Conservation (phyloP, 92 coral and sea anemone species). For the Diadumene lineata region DNA sequence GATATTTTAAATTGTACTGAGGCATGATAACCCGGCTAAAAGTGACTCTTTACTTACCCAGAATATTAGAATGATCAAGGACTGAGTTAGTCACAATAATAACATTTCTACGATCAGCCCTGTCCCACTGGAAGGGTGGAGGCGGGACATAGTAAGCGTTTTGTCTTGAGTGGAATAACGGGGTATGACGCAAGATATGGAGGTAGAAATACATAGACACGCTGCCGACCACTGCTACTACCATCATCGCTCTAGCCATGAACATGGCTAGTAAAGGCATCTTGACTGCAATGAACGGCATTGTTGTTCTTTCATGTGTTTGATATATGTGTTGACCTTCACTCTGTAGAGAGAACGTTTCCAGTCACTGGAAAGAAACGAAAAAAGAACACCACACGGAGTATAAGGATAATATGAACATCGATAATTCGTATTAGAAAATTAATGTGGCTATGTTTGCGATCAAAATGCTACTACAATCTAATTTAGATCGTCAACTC, state of each 20-base stretch:
- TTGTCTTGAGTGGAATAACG: neutral
- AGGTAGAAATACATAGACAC: constrained; percentile 34
- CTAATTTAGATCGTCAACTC: no score
- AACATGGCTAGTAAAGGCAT: constrained; percentile 40
- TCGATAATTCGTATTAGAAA: no score
- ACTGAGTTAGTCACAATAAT: constrained; percentile 27
- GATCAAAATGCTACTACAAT: no score
- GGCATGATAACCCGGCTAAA: no score
- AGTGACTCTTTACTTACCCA: constrained; percentile 33
- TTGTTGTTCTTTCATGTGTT: neutral
- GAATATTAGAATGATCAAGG: neutral
- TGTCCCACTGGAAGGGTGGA: constrained; percentile 38
- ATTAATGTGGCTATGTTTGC: no score
- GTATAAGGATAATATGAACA: no score
- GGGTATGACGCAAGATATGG: constrained; percentile 17
- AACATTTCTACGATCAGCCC: constrained; percentile 34
- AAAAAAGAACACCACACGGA: no score
- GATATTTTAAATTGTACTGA: no score
- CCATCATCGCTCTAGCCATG: constrained; percentile 38
- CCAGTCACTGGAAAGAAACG: neutral
- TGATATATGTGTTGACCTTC: no score
- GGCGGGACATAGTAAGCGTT: constrained; percentile 15
- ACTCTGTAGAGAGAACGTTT: no score
- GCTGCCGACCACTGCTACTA: constrained; percentile 33
- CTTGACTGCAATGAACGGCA: neutral